Base-by-base conservation (phyloP, 2,888 invertebrate species). In the Epiblema foenella region DNA sequence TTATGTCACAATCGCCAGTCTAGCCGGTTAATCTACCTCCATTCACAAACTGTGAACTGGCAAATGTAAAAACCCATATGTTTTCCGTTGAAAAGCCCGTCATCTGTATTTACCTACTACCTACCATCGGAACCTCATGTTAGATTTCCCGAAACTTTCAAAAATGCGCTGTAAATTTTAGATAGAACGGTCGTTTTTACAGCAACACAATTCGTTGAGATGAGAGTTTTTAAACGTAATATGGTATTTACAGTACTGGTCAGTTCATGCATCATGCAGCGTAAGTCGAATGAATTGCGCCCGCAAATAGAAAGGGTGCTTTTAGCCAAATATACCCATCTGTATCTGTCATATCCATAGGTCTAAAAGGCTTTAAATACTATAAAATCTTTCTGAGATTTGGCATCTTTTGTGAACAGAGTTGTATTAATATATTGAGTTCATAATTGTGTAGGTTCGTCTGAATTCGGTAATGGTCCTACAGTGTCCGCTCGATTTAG, bases 251-350 rank as follows among this genome's bases (percentile, higher is more conserved):
- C 69, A 17, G 59, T 37, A 15, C 46, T 49, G 58, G 72, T 54
- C 42, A 51, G 74, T 74, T 73, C 77, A 81, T 79, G 78, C 79
- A 80, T 81, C 79, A 80, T 81, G 81, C 76, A 82, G 81, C 76
- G 68, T 73, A 76, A 79, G 78, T 78, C 78, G 76, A 79, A 80
- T 81, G 81, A 79, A 82, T 81, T 80, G 80, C 79, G 79, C 79
- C 78, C 74, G 74, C 86, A 87, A 89, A 87, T 82, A 87, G 84
- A 89, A 89, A 87, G 89, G 88, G 90, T 87, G 86, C 83, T 83
- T 81, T 81, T 77, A 77, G 77, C 76, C 74, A 72, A 73, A 72
- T 62, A 62, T 62, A 52, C 15, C 20, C 18, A 33, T 33, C 33
- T 1, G 7, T 33, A 33, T 33, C 9, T 33, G 1, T 24, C 24